These are phyloP conservation scores for Microtus ochrogaster DNA, from an alignment of 2,113 vertebrate species.

Conservation along the genomic window DNA sequence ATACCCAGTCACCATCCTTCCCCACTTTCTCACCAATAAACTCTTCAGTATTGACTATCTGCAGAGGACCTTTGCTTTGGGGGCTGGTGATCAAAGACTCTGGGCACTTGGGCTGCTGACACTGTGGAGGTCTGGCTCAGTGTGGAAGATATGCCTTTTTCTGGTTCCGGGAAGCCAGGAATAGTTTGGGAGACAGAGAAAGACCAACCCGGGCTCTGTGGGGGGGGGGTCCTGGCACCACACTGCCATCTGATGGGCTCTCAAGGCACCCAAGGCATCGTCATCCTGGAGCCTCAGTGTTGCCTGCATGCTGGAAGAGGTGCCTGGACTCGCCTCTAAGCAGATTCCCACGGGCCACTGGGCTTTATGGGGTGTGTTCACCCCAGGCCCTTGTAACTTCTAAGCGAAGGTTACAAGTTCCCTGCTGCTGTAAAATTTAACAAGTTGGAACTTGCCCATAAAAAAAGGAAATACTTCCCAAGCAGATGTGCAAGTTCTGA, in stretches of 20 bases:
- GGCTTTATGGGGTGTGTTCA: background rate
- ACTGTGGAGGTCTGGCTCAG: background rate
- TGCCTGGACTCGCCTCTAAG: too few relatives aligned
- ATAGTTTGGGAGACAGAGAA: rapidly evolving
- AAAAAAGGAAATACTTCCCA: background rate
- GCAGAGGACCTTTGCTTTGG: too few relatives aligned
- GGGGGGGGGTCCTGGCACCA: background rate
- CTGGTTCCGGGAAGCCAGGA: too few relatives aligned
- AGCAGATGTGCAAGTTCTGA: background rate
- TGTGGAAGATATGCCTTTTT: background rate
- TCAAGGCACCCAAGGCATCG: background rate
- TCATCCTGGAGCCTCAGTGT: rapidly evolving
- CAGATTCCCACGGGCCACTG: background rate
- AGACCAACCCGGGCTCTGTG: rapidly evolving
- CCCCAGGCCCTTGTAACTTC: background rate
- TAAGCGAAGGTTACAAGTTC: constrained; percentile 9
- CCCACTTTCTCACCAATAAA: too few relatives aligned
- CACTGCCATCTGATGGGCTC: rapidly evolving
- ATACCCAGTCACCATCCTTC: background rate
- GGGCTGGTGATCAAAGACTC: background rate
- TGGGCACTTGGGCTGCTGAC: rapidly evolving
- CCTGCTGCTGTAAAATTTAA: constrained; percentile 25
- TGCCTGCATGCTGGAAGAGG: background rate
- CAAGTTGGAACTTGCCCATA: background rate
- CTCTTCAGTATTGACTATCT: background rate